These are phyloP conservation scores for Leptinotarsa haldemani DNA, from an alignment of 2,888 invertebrate genomes.

Conservation along the genomic window DNA sequence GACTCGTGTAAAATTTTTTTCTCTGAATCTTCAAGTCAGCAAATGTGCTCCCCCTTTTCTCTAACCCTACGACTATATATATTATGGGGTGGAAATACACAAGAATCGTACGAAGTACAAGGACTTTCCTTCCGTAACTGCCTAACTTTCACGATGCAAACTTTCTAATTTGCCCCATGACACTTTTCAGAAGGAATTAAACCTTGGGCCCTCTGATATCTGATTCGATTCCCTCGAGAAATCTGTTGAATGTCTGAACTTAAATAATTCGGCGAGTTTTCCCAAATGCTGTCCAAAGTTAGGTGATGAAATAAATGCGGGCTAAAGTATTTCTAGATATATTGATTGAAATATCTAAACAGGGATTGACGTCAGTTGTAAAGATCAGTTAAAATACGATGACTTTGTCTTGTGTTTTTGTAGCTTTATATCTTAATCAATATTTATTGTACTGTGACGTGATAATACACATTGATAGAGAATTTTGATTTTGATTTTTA, in stretches of 20 bases:
- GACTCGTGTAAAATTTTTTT: neutral
- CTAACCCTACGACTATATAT: slow-evolving; percentile 27
- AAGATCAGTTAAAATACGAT: too few species aligned
- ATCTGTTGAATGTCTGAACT: slow-evolving; percentile 39
- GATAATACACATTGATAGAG: too few species aligned
- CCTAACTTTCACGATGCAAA: slow-evolving; percentile 50
- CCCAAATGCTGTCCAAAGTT: slow-evolving; percentile 28
- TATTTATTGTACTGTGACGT: too few species aligned
- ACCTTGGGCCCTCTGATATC: slow-evolving; percentile 32
- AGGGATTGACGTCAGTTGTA: neutral
- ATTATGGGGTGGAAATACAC: slow-evolving; percentile 3
- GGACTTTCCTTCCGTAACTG: slow-evolving; percentile 40
- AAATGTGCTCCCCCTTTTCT: slow-evolving; percentile 12
- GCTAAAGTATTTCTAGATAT: neutral
- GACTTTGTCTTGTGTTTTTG: too few species aligned
- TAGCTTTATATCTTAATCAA: too few species aligned
- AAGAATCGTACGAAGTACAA: slow-evolving; percentile 31
- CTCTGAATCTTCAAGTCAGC: neutral
- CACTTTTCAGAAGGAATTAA: slow-evolving; percentile 49
- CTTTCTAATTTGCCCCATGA: slow-evolving; percentile 56
- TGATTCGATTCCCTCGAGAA: slow-evolving; percentile 36
- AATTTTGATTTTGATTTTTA: too few species aligned
- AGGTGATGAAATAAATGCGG: slow-evolving; percentile 22
- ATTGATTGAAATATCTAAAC: neutral
- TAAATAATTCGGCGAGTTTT: slow-evolving; percentile 36